phyloP scores from a whole-genome alignment of 2,888 invertebrate genomes.

The Drosophila atripex region DNA sequence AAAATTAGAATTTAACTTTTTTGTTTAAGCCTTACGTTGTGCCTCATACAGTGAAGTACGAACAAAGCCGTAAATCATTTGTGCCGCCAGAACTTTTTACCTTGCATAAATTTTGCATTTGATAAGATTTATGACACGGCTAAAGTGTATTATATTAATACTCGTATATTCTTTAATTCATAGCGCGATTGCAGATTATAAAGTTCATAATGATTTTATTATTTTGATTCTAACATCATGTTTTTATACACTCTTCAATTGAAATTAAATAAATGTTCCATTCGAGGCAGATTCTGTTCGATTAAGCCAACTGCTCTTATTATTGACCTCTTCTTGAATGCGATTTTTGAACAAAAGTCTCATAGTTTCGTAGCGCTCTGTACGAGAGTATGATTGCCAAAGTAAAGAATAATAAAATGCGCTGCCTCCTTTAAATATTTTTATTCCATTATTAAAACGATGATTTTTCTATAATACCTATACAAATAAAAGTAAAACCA shows the following conservation, averaged over 20 bases:
- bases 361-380: slow-evolving; percentile 14
- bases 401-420: slow-evolving; percentile 19
- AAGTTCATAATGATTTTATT: not conserved
- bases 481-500: slow-evolving; percentile 38
- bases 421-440: slow-evolving; percentile 9
- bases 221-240: not conserved
- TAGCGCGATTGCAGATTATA: slow-evolving; percentile 9
- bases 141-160: not conserved
- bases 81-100: not conserved
- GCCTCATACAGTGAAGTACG: too few relatives aligned
- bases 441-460: slow-evolving; percentile 4
- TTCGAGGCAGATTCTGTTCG: not conserved
- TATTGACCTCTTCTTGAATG: not conserved
- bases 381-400: slow-evolving; percentile 28
- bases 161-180: not conserved
- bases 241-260: not conserved
- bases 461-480: slow-evolving; percentile 45
- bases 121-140: slow-evolving; percentile 2
- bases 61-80: not conserved
- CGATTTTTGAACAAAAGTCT: not conserved
- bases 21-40: not conserved
- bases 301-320: not conserved
- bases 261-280: not conserved
- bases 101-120: slow-evolving; percentile 2
- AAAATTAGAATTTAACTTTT: slow-evolving; percentile 6